These are phyloP conservation scores for Nesometra sesokonis DNA, from an alignment of 35 echinoderm and acorn worm species.

Conservation along the genomic window DNA sequence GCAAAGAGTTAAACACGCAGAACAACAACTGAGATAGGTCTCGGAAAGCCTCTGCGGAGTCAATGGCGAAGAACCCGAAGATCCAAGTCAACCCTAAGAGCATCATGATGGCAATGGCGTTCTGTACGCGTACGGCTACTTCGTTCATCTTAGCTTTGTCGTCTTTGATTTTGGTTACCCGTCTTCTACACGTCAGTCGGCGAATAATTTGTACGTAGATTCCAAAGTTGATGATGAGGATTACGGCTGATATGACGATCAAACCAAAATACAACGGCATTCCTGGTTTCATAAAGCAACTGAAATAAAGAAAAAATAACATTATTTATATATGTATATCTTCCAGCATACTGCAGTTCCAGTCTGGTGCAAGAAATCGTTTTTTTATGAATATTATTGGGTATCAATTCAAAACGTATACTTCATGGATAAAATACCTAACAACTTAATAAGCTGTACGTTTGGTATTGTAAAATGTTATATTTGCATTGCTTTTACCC, in stretches of 20 bases:
- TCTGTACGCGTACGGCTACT: background rate
- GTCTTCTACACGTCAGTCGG: background rate
- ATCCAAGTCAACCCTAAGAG: background rate
- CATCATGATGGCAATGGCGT: background rate
- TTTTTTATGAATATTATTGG: no score
- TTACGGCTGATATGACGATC: background rate
- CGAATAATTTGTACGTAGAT: background rate
- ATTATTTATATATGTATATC: background rate
- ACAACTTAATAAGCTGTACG: no score
- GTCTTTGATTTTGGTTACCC: background rate
- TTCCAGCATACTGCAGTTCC: no score
- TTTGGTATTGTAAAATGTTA: no score
- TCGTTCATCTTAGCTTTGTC: background rate
- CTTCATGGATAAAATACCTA: no score
- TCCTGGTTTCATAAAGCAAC: background rate
- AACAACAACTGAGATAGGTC: background rate
- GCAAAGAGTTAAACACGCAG: background rate
- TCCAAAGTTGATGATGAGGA: background rate
- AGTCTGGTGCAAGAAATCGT: no score
- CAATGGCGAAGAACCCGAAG: background rate
- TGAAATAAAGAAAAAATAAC: background rate
- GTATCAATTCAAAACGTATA: no score
- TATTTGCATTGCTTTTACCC: no score
- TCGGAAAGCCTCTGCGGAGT: background rate
- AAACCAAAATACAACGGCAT: background rate